Conservation (phyloP, 2,888 invertebrate species). For the Rambutsinella grinnellia region DNA sequence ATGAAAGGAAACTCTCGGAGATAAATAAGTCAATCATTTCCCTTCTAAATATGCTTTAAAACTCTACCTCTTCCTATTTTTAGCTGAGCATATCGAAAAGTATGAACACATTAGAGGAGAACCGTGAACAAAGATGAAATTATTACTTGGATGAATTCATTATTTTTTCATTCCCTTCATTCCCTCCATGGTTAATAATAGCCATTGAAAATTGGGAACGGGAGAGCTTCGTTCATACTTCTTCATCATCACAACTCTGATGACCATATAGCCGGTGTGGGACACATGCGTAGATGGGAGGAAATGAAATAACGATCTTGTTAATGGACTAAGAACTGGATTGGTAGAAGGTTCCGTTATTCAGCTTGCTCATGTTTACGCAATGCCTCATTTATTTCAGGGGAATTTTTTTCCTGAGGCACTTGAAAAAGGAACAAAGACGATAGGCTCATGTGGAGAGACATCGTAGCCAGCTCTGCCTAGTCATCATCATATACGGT, state of each 20-base stretch:
- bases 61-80: too few species aligned
- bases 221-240: slow-evolving; percentile 25
- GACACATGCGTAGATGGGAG: slow-evolving; percentile 10
- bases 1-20: not conserved
- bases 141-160: slow-evolving; percentile 45
- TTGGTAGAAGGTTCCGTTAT: slow-evolving; percentile 42
- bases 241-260: not conserved
- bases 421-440: too few species aligned
- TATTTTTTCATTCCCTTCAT: slow-evolving; percentile 6
- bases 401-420: too few species aligned
- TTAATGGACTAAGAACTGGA: too few species aligned
- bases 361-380: too few species aligned
- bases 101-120: slow-evolving; percentile 1
- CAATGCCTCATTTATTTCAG: too few species aligned
- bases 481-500: slow-evolving; percentile 11
- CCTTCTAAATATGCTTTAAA: not conserved
- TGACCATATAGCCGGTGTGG: not conserved
- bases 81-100: too few species aligned
- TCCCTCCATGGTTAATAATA: slow-evolving; percentile 20
- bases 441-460: slow-evolving; percentile 13
- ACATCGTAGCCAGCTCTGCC: not conserved
- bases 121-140: slow-evolving; percentile 23
- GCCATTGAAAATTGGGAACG: slow-evolving; percentile 41
- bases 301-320: slow-evolving; percentile 46
- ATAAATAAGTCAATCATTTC: slow-evolving; percentile 28